A percentile compares a stretch with the other conserved stretches of the same genome.
Evolutionary conservation across 2,113 vertebrate species (phyloP).

Genomic region (Camarhynchus parvulus): DNA sequence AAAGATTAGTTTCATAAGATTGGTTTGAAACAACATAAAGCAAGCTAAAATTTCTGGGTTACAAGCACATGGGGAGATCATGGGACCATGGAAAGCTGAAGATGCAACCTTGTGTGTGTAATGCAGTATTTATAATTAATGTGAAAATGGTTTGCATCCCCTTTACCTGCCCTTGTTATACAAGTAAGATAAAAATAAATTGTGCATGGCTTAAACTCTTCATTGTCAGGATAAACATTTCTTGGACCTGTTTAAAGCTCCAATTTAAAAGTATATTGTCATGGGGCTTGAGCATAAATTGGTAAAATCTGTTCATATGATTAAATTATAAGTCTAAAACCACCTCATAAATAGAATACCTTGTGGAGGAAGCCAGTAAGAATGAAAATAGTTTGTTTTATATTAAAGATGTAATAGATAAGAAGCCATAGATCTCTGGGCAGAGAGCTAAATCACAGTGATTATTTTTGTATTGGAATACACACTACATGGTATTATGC

Average conservation of each 20-base stretch:
- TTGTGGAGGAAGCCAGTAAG: background rate
- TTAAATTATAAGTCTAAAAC: conserved; percentile 31
- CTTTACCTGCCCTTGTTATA: conserved; percentile 21
- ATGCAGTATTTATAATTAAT: conserved; percentile 18
- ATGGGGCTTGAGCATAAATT: background rate
- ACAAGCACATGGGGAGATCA: background rate
- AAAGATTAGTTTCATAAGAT: background rate
- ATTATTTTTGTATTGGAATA: background rate
- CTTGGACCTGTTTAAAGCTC: conserved; percentile 11
- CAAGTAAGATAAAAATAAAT: conserved; percentile 39
- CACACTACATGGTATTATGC: background rate
- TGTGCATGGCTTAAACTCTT: conserved; percentile 5
- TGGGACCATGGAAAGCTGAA: background rate
- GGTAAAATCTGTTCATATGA: background rate
- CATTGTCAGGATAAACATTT: conserved; percentile 23
- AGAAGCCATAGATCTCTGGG: background rate
- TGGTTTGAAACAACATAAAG: background rate
- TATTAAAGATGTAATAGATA: background rate
- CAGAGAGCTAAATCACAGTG: background rate
- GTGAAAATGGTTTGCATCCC: background rate
- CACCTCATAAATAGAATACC: background rate
- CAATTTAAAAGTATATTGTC: background rate
- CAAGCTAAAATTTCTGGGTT: background rate
- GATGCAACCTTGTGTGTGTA: background rate
- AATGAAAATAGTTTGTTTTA: background rate